A percentile compares a stretch with the other conserved stretches of the same genome.
These are phyloP conservation scores for Ptiloglossa arizonensis DNA, from an alignment of 1,140 invertebrate species.

Conservation along the genomic window DNA sequence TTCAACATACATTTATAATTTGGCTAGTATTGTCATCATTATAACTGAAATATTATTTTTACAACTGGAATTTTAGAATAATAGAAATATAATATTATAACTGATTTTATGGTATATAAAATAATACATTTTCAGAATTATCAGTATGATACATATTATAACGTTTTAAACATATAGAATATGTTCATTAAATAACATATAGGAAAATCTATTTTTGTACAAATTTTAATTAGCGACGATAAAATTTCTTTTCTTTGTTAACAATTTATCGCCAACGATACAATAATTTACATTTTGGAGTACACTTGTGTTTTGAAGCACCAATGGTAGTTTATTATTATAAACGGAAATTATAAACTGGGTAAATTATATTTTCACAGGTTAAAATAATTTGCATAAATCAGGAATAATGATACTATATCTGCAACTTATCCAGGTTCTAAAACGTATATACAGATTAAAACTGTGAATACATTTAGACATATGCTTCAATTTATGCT, in stretches of 20 bases:
- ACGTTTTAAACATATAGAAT: constrained; percentile 23
- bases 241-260: constrained; percentile 20
- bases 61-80: constrained; percentile 17
- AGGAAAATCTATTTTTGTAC: constrained; percentile 23
- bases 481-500: constrained; percentile 6
- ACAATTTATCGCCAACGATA: constrained; percentile 18
- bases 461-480: background rate
- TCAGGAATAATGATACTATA: constrained; percentile 28
- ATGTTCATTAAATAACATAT: constrained; percentile 22
- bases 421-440: constrained; percentile 17
- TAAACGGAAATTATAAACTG: background rate
- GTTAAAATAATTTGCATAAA: constrained; percentile 26
- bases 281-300: constrained; percentile 35
- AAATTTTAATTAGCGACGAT: constrained; percentile 36
- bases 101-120: constrained; percentile 34
- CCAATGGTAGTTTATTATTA: background rate
- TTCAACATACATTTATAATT: constrained; percentile 26
- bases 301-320: constrained; percentile 11
- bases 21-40: constrained; percentile 50
- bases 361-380: background rate
- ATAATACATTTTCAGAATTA: constrained; percentile 44
- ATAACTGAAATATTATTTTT: constrained; percentile 29
- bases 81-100: constrained; percentile 28
- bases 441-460: constrained; percentile 28
- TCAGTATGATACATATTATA: constrained; percentile 35